Percentiles rank a stretch among this genome's conserved stretches.
Evolutionary conservation across 2,888 invertebrate genomes (phyloP).

Genomic region (Sericinus montela): DNA sequence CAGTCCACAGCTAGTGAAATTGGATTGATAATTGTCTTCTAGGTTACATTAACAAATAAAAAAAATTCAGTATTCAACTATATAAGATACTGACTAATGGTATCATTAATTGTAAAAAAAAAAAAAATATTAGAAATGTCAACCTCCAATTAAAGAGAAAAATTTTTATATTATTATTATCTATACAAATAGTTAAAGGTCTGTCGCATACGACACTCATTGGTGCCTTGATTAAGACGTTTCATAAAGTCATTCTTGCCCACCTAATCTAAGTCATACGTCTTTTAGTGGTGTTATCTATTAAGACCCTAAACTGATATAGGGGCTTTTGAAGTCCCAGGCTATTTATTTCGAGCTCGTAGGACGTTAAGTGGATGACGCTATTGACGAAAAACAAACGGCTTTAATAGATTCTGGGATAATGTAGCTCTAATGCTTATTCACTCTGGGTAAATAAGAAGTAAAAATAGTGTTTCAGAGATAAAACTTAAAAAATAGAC

Average conservation of each 20-base stretch:
- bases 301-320: constrained; percentile 17
- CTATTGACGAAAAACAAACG: constrained; percentile 14
- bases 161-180: neutral
- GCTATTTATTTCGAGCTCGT: constrained; percentile 16
- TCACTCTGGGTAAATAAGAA: neutral
- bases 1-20: too few relatives aligned
- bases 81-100: too few relatives aligned
- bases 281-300: constrained; percentile 19
- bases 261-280: constrained; percentile 18
- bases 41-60: too few relatives aligned
- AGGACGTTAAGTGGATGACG: constrained; percentile 17
- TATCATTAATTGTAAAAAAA: too few relatives aligned
- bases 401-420: constrained; percentile 3
- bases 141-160: neutral
- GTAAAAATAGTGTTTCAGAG: neutral
- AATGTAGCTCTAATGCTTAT: constrained; percentile 2
- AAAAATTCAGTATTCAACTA: too few relatives aligned
- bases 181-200: constrained; percentile 5
- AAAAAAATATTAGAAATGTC: too few relatives aligned
- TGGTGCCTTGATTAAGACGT: constrained; percentile 20
- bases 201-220: constrained; percentile 2
- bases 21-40: too few relatives aligned
- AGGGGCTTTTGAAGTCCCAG: constrained; percentile 8
- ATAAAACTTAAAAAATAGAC: too few relatives aligned
- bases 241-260: constrained; percentile 7